Evolutionary conservation across 2,888 invertebrate species (phyloP).

Genomic region (Caenorhabditis sp.): DNA sequence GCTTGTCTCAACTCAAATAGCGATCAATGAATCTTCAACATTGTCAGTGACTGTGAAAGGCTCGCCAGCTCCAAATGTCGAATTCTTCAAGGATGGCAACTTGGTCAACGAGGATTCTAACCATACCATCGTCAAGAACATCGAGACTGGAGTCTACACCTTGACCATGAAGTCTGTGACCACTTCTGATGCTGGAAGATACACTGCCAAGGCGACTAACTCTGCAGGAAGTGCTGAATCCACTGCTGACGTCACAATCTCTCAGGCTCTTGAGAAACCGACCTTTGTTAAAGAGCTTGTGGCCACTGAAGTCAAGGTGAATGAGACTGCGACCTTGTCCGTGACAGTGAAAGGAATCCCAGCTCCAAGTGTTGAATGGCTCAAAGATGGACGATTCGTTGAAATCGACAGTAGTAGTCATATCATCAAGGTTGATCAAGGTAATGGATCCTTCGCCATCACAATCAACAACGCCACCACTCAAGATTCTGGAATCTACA

Average conservation of each 20-base stretch:
- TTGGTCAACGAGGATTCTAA: constrained; percentile 76
- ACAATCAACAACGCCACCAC: constrained; percentile 92
- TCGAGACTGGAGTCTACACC: constrained; percentile 85
- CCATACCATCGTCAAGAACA: constrained; percentile 74
- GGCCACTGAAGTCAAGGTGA: constrained; percentile 48
- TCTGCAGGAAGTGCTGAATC: constrained; percentile 52
- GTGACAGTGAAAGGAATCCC: constrained; percentile 61
- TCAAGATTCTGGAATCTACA: constrained; percentile 93
- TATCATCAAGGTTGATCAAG: constrained; percentile 75
- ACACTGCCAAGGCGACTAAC: constrained; percentile 77
- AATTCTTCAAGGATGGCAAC: constrained; percentile 91
- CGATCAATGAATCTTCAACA: constrained; percentile 50
- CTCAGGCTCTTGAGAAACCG: constrained; percentile 35
- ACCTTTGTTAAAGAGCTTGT: constrained; percentile 53
- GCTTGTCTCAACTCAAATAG: constrained; percentile 46
- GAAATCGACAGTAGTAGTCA: constrained; percentile 49
- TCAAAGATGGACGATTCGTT: constrained; percentile 91
- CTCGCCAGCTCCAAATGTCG: constrained; percentile 63
- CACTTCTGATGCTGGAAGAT: constrained; percentile 91
- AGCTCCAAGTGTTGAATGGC: constrained; percentile 76
- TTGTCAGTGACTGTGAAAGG: constrained; percentile 58
- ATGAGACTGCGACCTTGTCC: constrained; percentile 49
- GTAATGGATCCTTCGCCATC: constrained; percentile 86
- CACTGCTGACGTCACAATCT: constrained; percentile 43
- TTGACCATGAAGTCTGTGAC: constrained; percentile 91